A percentile compares a stretch with the other conserved stretches of the same genome.
These are phyloP conservation scores for Enteromius viviparus DNA, from an alignment of 2,797 vertebrate genomes.

Conservation along the genomic window DNA sequence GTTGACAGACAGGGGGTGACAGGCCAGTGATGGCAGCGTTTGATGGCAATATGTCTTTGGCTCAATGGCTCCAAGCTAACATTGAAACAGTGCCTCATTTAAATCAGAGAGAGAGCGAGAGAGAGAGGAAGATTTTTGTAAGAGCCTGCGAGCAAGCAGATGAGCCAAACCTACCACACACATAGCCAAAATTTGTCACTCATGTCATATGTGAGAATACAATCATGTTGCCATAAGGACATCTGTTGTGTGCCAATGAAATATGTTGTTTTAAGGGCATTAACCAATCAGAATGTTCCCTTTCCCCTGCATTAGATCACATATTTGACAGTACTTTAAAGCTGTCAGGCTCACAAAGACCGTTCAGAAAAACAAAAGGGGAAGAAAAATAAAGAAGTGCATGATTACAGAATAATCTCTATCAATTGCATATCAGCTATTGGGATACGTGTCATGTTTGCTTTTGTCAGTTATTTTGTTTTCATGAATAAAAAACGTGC, in stretches of 20 bases:
- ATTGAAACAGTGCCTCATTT: slow-evolving; percentile 55
- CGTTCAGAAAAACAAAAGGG: background rate
- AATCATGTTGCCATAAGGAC: slow-evolving; percentile 61
- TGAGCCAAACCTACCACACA: slow-evolving; percentile 58
- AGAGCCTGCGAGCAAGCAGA: slow-evolving; percentile 52
- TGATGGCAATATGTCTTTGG: slow-evolving; percentile 64
- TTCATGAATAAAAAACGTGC: background rate
- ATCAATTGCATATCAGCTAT: background rate
- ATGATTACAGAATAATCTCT: background rate
- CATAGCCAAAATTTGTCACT: slow-evolving; percentile 60
- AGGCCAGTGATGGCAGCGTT: slow-evolving; percentile 64
- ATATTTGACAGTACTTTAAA: slow-evolving; percentile 21
- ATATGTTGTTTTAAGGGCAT: slow-evolving; percentile 48
- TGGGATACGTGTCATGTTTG: background rate
- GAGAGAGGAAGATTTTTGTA: slow-evolving; percentile 32
- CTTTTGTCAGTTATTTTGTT: background rate
- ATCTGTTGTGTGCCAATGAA: slow-evolving; percentile 49
- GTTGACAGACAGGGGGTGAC: slow-evolving; percentile 68
- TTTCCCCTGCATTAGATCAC: slow-evolving; percentile 17
- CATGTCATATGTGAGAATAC: slow-evolving; percentile 61
- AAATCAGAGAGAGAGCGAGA: slow-evolving; percentile 43
- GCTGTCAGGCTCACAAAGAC: slow-evolving; percentile 21
- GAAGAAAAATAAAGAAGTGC: background rate
- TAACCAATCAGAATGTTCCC: slow-evolving; percentile 37
- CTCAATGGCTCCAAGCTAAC: slow-evolving; percentile 58